Evolutionary conservation across 2,888 invertebrate species (phyloP).

Genomic region (Athalia cordata): DNA sequence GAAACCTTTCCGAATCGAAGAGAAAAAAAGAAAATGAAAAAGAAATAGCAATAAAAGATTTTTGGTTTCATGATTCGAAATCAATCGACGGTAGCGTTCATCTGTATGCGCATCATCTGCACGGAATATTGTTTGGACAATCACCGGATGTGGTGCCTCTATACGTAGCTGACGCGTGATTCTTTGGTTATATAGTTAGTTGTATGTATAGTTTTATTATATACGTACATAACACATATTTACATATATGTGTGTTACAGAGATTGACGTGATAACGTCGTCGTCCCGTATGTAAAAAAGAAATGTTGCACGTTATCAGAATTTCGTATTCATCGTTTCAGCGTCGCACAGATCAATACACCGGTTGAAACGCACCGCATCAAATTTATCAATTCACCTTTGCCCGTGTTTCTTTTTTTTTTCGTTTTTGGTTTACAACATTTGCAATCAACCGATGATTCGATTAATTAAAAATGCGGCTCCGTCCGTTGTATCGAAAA

Average conservation of each 20-base stretch:
- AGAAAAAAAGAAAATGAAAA: background rate
- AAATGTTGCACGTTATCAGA: background rate
- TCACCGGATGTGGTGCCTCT: conserved; percentile 19
- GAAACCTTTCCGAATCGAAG: too few species aligned
- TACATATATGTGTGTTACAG: background rate
- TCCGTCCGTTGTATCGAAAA: too few species aligned
- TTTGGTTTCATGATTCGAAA: background rate
- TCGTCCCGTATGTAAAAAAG: background rate
- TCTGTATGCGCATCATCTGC: conserved; percentile 9
- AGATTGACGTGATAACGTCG: conserved; percentile 29
- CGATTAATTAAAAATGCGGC: too few species aligned
- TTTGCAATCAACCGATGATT: too few species aligned
- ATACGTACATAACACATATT: background rate
- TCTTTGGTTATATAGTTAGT: background rate
- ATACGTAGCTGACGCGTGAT: conserved; percentile 16
- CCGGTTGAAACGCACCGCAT: too few species aligned
- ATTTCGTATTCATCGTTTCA: background rate
- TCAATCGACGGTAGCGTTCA: background rate
- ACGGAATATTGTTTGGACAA: conserved; percentile 21
- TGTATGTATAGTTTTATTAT: background rate
- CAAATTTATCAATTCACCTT: too few species aligned
- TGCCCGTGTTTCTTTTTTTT: too few species aligned
- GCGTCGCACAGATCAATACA: too few species aligned
- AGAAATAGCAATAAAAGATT: background rate
- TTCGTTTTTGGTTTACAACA: too few species aligned